Base-by-base conservation (phyloP, 2,888 invertebrate species). In the Seladonia tumulorum region DNA sequence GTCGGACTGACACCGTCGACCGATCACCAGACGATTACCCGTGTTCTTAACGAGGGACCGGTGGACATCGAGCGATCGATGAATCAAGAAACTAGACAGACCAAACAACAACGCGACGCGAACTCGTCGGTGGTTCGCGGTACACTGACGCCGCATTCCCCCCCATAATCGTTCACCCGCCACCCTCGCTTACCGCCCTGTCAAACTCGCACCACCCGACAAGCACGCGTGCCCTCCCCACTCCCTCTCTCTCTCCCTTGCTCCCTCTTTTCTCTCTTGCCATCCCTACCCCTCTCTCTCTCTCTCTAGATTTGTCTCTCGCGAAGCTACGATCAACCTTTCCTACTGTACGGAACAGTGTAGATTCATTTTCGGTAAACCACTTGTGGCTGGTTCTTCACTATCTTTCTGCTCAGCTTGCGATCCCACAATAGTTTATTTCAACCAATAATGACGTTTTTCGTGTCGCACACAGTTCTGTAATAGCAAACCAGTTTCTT, bases 91-190 rank as follows among this genome's bases (percentile, higher is more conserved):
- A 25, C 8, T 63, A 71, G 57, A 76, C 39, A 39, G 35, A 39
- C 35, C 60, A 74, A n/a, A 22, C 22, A 35, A 86, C 80, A 35
- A 75, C 63, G 53, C 81, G 85, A 82, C 35, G 68, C 72, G 89
- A 91, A 89, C 94, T 91, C 92, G 91, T 87, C 91, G 92, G 91
- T 92, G 93, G 93, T 92, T 94, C 94, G 93, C 93, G 93, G 92
- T 90, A 92, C 89, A 94, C 94, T 94, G 94, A 93, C 91, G 90
- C 90, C 91, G 91, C 90, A 92, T 92, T 39, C 35, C 91, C 91
- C 92, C 89, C 91, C 63, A 14, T 76, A 72, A 79, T 82, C 79
- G 75, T 63, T 75, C 76, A 68, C 88, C 85, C 87, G 88, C 87
- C 86, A 85, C 86, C 86, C 89, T 88, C 87, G 74, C 76, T 85